Base-by-base conservation (phyloP, 2,797 vertebrate species). In the Strix occidentalis region DNA sequence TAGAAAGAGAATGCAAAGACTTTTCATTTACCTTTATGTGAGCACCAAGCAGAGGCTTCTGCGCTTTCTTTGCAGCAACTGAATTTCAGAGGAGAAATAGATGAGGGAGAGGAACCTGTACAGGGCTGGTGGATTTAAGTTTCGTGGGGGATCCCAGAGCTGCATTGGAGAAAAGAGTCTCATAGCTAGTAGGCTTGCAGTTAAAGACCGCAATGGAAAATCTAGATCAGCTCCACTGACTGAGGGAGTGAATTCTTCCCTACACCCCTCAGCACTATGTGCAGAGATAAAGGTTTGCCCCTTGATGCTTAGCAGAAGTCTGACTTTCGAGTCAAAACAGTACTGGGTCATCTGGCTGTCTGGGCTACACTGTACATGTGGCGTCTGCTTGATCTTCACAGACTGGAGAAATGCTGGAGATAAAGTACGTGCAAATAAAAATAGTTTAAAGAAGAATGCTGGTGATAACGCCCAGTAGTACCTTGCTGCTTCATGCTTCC, bases 371-470 rank as follows among this genome's bases (percentile, higher is more conserved):
- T 60, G 56, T 63, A 83, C 83, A 72, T 79, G 69, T 65, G 87
- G 86, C 13, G 19, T 93, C 93, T 87, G 86, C 96, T 92, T 90
- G 81, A 90, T 84, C 92, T 89, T 84, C 90, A 93, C 90, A 90
- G 90, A 70, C 69, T 87, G 84, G 65, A 95, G 90, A 97, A 94
- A 96, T 63, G 89, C 88, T 78, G 75, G 53, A 96, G 95, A 96
- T 96, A 91, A 97, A 95, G 78, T 46, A 70, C 0, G 2, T 93
- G 85, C 84, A 96, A 96, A 95, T 84, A 94, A 86, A 96, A 95
- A 90, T 92, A 96, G 95, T 95, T 88, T 95, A n/a, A 88, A 96
- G 61, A 96, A 96, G 92, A 96, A 97, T 92, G 90, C 39, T 83
- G 51, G 41, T 92, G 80, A 93, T 95, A 96, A 92, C 2, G 0